Percentiles rank a stretch among this genome's conserved stretches.
Evolutionary conservation across 2,113 vertebrate species (phyloP).

Genomic region (Hucho hucho): DNA sequence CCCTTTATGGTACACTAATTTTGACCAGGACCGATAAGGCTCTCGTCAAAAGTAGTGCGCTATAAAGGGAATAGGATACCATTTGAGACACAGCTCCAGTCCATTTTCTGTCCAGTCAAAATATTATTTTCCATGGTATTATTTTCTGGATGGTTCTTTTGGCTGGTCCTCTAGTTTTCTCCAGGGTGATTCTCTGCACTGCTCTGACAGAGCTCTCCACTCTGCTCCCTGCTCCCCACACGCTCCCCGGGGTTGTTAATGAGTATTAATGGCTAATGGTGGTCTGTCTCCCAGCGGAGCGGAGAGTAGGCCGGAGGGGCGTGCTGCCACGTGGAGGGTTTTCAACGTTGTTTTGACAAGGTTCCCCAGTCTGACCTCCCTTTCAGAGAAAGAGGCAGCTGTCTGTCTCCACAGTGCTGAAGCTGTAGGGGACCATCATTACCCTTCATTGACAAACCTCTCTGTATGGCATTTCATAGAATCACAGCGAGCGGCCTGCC

Average conservation of each 20-base stretch:
- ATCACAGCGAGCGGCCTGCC: slow-evolving; percentile 15
- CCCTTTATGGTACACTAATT: too few relatives aligned
- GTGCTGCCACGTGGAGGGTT: neutral
- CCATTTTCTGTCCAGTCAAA: too few relatives aligned
- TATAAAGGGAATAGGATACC: too few relatives aligned
- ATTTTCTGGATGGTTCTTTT: neutral
- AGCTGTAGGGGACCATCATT: slow-evolving; percentile 23
- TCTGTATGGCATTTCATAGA: slow-evolving; percentile 24
- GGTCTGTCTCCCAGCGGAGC: neutral
- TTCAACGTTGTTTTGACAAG: slow-evolving; percentile 23
- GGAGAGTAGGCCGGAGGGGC: neutral
- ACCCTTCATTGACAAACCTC: slow-evolving; percentile 33
- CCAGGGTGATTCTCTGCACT: neutral
- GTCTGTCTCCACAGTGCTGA: too few relatives aligned
- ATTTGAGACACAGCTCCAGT: too few relatives aligned
- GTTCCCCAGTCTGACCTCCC: slow-evolving; percentile 1
- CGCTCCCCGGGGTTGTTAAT: neutral
- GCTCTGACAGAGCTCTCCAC: neutral
- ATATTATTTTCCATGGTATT: neutral
- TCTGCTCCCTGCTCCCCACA: neutral
- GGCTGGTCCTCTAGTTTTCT: neutral
- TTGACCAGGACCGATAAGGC: too few relatives aligned
- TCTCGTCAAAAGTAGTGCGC: too few relatives aligned
- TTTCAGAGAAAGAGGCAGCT: neutral
- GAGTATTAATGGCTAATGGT: slow-evolving; percentile 14